These are phyloP conservation scores for Perizoma affinitatum DNA, from an alignment of 2,888 invertebrate species.

Conservation along the genomic window DNA sequence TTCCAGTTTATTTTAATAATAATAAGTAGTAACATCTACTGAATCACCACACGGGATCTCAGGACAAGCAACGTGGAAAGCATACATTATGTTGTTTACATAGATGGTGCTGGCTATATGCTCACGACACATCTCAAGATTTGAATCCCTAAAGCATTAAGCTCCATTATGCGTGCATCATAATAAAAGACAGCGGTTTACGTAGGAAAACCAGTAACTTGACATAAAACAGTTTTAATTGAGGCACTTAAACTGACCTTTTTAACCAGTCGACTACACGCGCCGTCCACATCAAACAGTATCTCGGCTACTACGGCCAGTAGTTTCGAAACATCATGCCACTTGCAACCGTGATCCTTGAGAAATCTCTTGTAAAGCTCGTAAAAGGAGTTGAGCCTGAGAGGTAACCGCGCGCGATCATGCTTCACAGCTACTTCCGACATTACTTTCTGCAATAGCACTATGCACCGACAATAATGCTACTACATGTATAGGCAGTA, in stretches of 20 bases:
- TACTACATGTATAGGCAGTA: conserved; percentile 39
- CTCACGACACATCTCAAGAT: too few relatives aligned
- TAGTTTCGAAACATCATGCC: conserved; percentile 78
- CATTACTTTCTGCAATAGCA: conserved; percentile 55
- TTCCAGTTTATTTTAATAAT: conserved; percentile 12
- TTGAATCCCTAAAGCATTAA: too few relatives aligned
- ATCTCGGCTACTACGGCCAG: conserved; percentile 73
- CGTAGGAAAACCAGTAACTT: neutral
- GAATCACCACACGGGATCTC: neutral
- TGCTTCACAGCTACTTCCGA: conserved; percentile 66
- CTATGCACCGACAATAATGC: conserved; percentile 42
- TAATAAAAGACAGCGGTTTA: too few relatives aligned
- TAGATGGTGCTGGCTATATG: too few relatives aligned
- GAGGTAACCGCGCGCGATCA: conserved; percentile 59
- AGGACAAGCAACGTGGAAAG: neutral
- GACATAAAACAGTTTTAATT: conserved; percentile 3
- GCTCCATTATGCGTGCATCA: too few relatives aligned
- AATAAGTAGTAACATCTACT: conserved; percentile 4
- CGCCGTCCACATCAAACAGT: conserved; percentile 77
- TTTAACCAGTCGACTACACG: conserved; percentile 68
- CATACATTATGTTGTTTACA: too few relatives aligned
- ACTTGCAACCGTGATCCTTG: conserved; percentile 78
- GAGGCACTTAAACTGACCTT: conserved; percentile 67
- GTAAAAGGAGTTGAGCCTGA: conserved; percentile 70
- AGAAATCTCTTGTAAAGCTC: conserved; percentile 77